Conservation (phyloP, 2,113 vertebrate genomes). For the Phalacrocorax aristotelis region DNA sequence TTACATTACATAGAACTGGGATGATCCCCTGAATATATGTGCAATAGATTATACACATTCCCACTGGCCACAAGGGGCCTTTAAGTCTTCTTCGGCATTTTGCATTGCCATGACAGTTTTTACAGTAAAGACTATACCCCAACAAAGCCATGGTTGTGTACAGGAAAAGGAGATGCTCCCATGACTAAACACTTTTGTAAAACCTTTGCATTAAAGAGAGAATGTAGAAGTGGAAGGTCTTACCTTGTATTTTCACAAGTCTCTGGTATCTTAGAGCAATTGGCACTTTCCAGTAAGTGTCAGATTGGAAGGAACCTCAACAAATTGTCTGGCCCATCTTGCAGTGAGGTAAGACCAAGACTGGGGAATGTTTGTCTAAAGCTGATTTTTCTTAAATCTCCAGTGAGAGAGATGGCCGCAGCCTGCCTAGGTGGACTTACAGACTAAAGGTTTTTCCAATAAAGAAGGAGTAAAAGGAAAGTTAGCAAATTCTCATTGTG, state of each 20-base stretch:
- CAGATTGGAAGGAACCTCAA: background rate
- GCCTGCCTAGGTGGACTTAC: background rate
- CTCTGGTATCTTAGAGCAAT: background rate
- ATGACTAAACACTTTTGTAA: background rate
- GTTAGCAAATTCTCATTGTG: background rate
- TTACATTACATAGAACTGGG: background rate
- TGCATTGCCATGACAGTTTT: background rate
- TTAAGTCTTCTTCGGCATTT: background rate
- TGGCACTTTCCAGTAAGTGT: background rate
- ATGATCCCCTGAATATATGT: background rate
- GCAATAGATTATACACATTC: background rate
- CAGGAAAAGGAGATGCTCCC: background rate
- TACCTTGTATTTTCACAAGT: background rate
- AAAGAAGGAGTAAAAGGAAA: background rate
- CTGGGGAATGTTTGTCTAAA: background rate
- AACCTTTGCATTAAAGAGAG: background rate
- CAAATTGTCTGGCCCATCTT: background rate
- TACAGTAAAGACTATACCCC: background rate
- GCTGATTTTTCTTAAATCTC: background rate
- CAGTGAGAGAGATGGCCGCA: background rate
- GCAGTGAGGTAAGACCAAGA: background rate
- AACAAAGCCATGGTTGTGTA: fast-evolving
- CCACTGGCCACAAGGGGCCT: background rate
- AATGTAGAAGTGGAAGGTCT: background rate
- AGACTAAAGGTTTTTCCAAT: background rate